Evolutionary conservation across 1,140 invertebrate genomes (phyloP).

Genomic region (Bombus sibiricus): DNA sequence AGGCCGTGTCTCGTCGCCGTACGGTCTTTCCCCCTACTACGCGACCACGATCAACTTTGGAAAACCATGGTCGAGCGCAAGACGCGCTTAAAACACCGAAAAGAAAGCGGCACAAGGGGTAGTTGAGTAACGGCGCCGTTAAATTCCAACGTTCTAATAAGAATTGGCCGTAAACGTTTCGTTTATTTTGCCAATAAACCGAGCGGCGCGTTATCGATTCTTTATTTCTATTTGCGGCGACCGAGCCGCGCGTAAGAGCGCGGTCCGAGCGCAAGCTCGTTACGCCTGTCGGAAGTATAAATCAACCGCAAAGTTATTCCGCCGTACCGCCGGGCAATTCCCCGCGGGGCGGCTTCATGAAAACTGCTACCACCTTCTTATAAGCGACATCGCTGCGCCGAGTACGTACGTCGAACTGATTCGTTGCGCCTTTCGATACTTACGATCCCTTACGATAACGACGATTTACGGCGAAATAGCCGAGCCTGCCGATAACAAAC

Average conservation of each 20-base stretch:
- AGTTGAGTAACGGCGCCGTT: neutral
- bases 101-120: no score
- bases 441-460: slow-evolving; percentile 36
- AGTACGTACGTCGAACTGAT: neutral
- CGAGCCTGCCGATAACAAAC: slow-evolving; percentile 22
- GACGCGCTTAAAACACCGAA: no score
- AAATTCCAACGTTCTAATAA: slow-evolving; percentile 35
- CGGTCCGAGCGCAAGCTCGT: slow-evolving; percentile 63
- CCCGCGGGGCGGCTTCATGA: slow-evolving; percentile 50
- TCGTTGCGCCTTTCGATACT: slow-evolving; percentile 23
- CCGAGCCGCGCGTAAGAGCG: slow-evolving; percentile 48
- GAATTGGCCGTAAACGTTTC: slow-evolving; percentile 33
- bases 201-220: slow-evolving; percentile 41
- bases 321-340: slow-evolving; percentile 43
- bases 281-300: slow-evolving; percentile 70
- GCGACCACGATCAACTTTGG: neutral
- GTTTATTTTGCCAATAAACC: slow-evolving; percentile 25
- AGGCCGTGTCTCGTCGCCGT: slow-evolving; percentile 24
- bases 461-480: slow-evolving; percentile 38
- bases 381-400: slow-evolving; percentile 41
- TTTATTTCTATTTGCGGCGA: slow-evolving; percentile 25
- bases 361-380: slow-evolving; percentile 67
- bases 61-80: neutral
- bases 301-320: slow-evolving; percentile 69
- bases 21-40: neutral